Evolutionary conservation across 2,797 vertebrate species (phyloP).

Genomic region (Tragopan temminckii): DNA sequence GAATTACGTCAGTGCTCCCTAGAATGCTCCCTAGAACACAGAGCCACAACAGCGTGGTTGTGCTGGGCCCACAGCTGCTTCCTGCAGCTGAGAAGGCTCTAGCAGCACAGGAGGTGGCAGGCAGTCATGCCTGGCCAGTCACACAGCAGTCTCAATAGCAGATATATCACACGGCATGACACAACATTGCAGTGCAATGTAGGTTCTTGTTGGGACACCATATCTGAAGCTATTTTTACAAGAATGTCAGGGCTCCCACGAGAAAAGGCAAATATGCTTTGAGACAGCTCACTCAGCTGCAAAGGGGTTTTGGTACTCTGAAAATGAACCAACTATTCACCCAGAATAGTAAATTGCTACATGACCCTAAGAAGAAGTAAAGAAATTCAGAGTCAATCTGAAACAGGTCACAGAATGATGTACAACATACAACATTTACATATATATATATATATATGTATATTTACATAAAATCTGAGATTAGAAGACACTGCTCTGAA

Average conservation of each 20-base stretch:
- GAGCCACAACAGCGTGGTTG: accelerated
- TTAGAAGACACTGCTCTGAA: background rate
- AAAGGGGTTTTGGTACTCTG: background rate
- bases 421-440: background rate
- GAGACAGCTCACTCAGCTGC: background rate
- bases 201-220: background rate
- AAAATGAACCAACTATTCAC: background rate
- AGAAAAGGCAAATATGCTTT: background rate
- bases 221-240: background rate
- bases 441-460: background rate
- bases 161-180: background rate
- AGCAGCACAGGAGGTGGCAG: background rate
- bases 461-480: background rate
- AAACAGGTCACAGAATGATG: background rate
- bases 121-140: background rate
- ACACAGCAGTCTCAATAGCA: background rate
- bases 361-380: background rate
- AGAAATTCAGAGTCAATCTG: background rate
- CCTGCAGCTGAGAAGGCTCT: background rate
- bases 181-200: background rate
- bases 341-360: background rate
- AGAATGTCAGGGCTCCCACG: background rate
- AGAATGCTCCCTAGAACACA: background rate
- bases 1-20: background rate
- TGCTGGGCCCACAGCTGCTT: background rate